Evolutionary conservation across 2,888 invertebrate genomes (phyloP), one percentile per base, ranked within the genome.

Genomic region (Rhodophaea formosa): DNA sequence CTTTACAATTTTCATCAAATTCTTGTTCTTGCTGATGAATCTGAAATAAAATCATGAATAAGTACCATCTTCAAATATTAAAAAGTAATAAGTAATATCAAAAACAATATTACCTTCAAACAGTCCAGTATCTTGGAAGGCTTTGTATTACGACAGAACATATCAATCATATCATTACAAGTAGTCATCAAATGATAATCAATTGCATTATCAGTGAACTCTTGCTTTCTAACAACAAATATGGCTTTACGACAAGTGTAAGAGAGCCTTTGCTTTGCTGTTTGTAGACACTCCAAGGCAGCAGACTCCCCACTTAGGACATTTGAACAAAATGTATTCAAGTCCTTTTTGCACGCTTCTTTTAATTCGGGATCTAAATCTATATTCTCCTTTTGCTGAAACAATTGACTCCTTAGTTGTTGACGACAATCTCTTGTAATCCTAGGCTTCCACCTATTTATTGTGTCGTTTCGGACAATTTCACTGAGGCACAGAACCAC

Each of bases 311-410:
- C 96, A 70, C 94, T 93, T 47, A 93, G 92, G 14, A 95, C 90
- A 62, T 94, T 93, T 8, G 88, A 81, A 79, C 98, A 99, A 60
- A 93, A 93, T 46, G 92, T 90, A 62, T 92, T 91, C 23, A 99
- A 95, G 79, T 99, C 99, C 35, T 84, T 81, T 57, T 93, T 93
- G 80, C 99, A 99, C 6, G 95, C 94, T 64, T 94, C 93, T 75
- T 96, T 97, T 57, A 99, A 86, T 69, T 94, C 94, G 0, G 97
- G 96, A 87, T 98, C 97, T 62, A 97, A 93, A 63, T 95, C 94
- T 64, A 97, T 95, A 75, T 94, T 97, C 87, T 99, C 98, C 65
- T 97, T 94, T 82, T 98, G 96, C 77, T 98, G 97, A 72, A 98
- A 95, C 29, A 99, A 92, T 78, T 99, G 98, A 53, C 97, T 95